Percentiles rank a stretch among this genome's conserved stretches.
These are phyloP conservation scores for Drosophila baimaii DNA, from an alignment of 1,140 invertebrate genomes.

Conservation along the genomic window DNA sequence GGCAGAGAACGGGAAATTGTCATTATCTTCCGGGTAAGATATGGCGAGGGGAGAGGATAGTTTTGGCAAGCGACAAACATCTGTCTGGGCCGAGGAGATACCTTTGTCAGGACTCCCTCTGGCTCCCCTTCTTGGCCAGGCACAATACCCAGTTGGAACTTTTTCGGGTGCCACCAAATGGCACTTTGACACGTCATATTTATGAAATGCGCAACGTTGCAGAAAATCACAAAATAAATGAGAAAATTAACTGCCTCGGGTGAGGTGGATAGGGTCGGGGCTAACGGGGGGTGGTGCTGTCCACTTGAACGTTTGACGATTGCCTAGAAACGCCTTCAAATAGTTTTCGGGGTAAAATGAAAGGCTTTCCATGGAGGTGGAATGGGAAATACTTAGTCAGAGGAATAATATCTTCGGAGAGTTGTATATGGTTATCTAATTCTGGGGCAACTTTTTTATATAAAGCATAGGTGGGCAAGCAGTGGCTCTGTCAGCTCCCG, in stretches of 20 bases:
- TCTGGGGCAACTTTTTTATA: no score
- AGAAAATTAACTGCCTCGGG: slow-evolving; percentile 65
- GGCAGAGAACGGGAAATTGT: slow-evolving; percentile 65
- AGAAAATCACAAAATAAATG: slow-evolving; percentile 78
- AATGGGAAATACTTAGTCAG: not conserved
- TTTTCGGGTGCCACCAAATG: slow-evolving; percentile 64
- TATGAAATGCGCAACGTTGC: slow-evolving; percentile 81
- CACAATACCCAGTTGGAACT: slow-evolving; percentile 29
- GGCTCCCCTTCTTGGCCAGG: slow-evolving; percentile 12
- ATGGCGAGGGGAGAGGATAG: slow-evolving; percentile 18
- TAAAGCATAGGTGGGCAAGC: no score
- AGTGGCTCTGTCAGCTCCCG: no score
- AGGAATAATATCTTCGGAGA: no score
- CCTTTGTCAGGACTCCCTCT: slow-evolving; percentile 23
- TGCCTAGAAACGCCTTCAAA: slow-evolving; percentile 60
- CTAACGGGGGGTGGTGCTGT: slow-evolving; percentile 27
- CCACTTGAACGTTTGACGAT: slow-evolving; percentile 67
- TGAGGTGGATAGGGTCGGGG: no score
- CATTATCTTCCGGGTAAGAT: slow-evolving; percentile 61
- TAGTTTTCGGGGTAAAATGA: slow-evolving; percentile 16
- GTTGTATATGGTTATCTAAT: no score
- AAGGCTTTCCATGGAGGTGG: not conserved
- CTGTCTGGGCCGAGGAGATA: slow-evolving; percentile 50
- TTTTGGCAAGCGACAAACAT: slow-evolving; percentile 52
- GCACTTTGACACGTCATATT: slow-evolving; percentile 77